phyloP scores from a whole-genome alignment of 2,113 vertebrate genomes.

The Osmerus eperlanus region DNA sequence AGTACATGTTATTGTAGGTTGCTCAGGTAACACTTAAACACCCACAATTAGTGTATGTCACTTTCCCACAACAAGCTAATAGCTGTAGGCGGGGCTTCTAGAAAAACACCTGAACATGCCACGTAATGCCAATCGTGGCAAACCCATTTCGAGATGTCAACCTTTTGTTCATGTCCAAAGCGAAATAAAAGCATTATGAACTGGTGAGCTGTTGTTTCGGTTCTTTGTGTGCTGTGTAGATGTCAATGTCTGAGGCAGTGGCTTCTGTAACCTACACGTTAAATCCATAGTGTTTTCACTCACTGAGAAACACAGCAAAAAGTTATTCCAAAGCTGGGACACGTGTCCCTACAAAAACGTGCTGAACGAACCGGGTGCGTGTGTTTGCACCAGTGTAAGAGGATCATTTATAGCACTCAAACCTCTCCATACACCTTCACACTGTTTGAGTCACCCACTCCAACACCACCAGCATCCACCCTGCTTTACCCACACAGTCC shows the following conservation, averaged over 20 bases:
- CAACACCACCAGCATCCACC: slow-evolving; percentile 5
- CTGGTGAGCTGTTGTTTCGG: too few relatives aligned
- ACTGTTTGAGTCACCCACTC: background rate
- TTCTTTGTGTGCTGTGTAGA: too few relatives aligned
- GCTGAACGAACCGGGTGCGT: background rate
- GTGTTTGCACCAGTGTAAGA: slow-evolving; percentile 8
- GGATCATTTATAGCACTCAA: background rate
- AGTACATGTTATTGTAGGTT: slow-evolving; percentile 15
- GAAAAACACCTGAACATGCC: background rate
- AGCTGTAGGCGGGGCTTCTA: background rate
- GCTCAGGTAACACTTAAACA: background rate
- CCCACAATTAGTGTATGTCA: too few relatives aligned
- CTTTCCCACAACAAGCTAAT: background rate
- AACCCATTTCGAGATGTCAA: background rate
- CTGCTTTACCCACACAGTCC: slow-evolving; percentile 26
- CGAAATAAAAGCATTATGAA: background rate
- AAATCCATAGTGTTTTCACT: too few relatives aligned
- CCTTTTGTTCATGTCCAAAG: slow-evolving; percentile 2
- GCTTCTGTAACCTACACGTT: too few relatives aligned
- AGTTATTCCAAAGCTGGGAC: background rate
- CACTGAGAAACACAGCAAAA: slow-evolving; percentile 38
- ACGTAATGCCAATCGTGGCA: background rate
- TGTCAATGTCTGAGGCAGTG: too few relatives aligned
- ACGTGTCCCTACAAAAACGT: background rate
- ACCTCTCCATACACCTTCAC: background rate